Percentiles rank a stretch among this genome's conserved stretches.
Evolutionary conservation across 2,113 vertebrate species (phyloP).

Genomic region (Sylvilagus bachmani): DNA sequence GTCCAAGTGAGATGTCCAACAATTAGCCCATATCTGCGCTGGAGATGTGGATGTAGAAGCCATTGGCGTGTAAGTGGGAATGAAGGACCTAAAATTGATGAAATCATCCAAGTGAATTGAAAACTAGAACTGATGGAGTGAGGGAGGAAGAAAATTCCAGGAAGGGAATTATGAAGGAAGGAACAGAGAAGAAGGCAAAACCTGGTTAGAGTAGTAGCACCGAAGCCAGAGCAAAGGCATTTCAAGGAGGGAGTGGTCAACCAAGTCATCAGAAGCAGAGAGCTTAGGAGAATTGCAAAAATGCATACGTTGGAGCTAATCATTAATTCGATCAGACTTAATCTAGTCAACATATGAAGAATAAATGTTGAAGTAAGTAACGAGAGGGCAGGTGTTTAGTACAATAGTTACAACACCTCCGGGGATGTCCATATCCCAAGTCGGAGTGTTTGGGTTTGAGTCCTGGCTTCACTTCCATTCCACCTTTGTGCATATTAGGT

Average conservation of each 20-base stretch:
- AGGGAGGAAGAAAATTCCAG: not conserved
- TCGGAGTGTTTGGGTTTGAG: no score
- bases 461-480: no score
- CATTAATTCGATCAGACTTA: not conserved
- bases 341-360: slow-evolving; percentile 5
- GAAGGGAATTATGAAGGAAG: slow-evolving; percentile 42
- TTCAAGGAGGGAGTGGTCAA: not conserved
- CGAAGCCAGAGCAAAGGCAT: not conserved
- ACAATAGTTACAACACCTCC: no score
- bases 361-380: not conserved
- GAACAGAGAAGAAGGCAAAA: not conserved
- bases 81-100: not conserved
- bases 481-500: no score
- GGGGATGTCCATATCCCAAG: no score
- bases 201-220: not conserved
- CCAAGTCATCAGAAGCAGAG: not conserved
- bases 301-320: not conserved
- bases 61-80: not conserved
- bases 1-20: not conserved
- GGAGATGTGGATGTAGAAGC: not conserved
- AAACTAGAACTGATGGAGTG: not conserved
- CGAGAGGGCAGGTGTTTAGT: no score
- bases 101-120: slow-evolving; percentile 35
- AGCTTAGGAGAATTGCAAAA: not conserved
- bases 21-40: not conserved